Percentiles rank a stretch among this genome's conserved stretches.
These are phyloP conservation scores for Belonocnema kinseyi DNA, from an alignment of 1,140 invertebrate species.

Conservation along the genomic window DNA sequence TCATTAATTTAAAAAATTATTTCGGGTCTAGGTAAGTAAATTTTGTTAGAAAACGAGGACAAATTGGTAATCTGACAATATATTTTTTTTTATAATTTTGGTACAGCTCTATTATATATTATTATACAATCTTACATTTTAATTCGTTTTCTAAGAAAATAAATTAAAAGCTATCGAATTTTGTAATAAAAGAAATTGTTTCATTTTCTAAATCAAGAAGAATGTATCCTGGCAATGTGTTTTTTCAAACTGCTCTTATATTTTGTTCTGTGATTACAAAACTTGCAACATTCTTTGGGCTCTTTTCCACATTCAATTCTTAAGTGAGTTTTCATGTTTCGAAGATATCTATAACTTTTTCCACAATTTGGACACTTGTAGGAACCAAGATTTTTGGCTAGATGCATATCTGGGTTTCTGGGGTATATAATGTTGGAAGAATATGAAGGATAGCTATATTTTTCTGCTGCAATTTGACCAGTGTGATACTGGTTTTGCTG, in stretches of 20 bases:
- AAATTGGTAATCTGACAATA: too few species aligned
- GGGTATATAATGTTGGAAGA: not conserved
- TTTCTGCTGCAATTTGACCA: not conserved
- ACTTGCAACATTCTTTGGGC: constrained; percentile 72
- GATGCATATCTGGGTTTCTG: not conserved
- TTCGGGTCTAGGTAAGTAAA: too few species aligned
- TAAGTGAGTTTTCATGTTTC: constrained; percentile 76
- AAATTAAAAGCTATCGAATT: too few species aligned
- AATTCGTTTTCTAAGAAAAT: too few species aligned
- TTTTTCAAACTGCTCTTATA: constrained; percentile 69
- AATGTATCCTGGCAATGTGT: constrained; percentile 66
- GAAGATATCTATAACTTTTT: constrained; percentile 74
- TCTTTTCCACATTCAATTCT: constrained; percentile 75
- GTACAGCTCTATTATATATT: too few species aligned
- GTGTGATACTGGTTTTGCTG: not conserved
- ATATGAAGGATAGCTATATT: not conserved
- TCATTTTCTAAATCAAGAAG: not conserved
- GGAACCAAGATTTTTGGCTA: constrained; percentile 63
- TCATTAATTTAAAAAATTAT: too few species aligned
- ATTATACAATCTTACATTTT: too few species aligned
- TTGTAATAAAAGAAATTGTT: not conserved
- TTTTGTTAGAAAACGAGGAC: too few species aligned
- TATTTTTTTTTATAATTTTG: too few species aligned
- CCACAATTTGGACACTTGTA: constrained; percentile 75
- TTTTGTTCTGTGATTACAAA: constrained; percentile 70